Percentiles rank a stretch among this genome's conserved stretches.
Conservation (phyloP, 1,140 invertebrate genomes). For the Conus ventricosus region DNA sequence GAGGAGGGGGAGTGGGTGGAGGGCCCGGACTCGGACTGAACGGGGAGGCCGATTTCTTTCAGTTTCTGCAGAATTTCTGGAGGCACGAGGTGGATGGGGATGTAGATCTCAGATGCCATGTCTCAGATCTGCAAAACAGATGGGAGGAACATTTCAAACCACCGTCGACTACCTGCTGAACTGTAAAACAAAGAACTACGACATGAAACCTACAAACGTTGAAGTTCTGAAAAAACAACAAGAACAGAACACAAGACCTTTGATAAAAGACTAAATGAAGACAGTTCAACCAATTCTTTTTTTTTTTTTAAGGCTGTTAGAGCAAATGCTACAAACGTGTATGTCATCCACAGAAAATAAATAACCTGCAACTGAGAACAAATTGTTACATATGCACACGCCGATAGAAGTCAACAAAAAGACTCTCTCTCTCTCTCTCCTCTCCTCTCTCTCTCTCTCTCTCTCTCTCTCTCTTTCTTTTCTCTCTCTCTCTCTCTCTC, state of each 20-base stretch:
- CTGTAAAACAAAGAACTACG: no score
- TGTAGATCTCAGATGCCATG: constrained; percentile 28
- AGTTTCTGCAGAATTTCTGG: constrained; percentile 27
- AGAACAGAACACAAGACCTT: not conserved
- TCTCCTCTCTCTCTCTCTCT: no score
- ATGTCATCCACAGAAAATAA: no score
- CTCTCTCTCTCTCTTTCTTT: no score
- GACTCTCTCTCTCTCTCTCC: no score
- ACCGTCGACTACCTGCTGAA: no score
- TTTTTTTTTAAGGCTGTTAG: not conserved
- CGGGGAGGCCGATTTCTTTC: constrained; percentile 21
- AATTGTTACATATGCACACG: no score
- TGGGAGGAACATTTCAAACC: not conserved
- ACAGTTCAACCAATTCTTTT: no score
- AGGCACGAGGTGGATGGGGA: constrained; percentile 29
- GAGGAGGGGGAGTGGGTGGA: not conserved
- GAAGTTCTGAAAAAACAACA: not conserved
- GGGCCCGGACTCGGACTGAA: constrained; percentile 10
- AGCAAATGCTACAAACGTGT: no score
- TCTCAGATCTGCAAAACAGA: not conserved
- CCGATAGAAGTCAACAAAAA: no score
- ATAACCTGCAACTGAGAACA: no score
- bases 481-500: no score
- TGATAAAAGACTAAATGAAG: not conserved
- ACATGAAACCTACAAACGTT: not conserved